Evolutionary conservation across 2,888 invertebrate genomes (phyloP), one percentile per base, ranked within the genome.

Genomic region (Drosophila mulleri): DNA sequence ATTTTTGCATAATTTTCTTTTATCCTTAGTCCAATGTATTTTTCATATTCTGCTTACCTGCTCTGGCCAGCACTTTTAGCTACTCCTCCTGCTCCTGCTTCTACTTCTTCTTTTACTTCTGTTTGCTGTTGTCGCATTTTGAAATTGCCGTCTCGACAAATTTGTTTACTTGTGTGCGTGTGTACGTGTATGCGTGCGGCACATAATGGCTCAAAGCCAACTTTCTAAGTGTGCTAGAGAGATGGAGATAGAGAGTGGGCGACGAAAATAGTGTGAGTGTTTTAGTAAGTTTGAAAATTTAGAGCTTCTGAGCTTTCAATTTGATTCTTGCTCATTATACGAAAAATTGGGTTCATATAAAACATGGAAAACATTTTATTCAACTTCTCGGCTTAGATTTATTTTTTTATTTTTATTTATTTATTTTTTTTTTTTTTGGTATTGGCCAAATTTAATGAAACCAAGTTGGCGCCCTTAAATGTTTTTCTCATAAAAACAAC

Each of bases 1-100:
- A 78, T 82, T 89, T 87, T 87, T 78, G 85, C 89, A 85, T 85
- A 85, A 89, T 87, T 82, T 89, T 75, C 78, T 82, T 78, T 81
- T 67, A 80, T 80, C 70, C 83, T 69, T 60, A 72, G 72, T 73
- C 77, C 89, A 89, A 80, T 80, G 80, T 78, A 80, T 78, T 84
- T 85, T 85, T 89, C 89, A 89, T 89, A 82, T 75, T 69, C 35
- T 64, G 65, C 78, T 77, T 69, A 72, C 81, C 81, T 64, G 78
- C n/a, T 18, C 47, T 42, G 26, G 37, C 68, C 78, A 50, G 60
- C 69, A 67, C 69, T 60, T 61, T 67, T 37, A 23, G 23, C 23
- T 20, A 4, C 18, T 54, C n/a, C 54, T 11, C 14, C 54, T 14
- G 0, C 37, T 50, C 16, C 45, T 66, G 11, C 26, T 9, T 7